These are phyloP conservation scores for Varanus komodoensis DNA, from an alignment of 2,113 vertebrate genomes.

Conservation along the genomic window DNA sequence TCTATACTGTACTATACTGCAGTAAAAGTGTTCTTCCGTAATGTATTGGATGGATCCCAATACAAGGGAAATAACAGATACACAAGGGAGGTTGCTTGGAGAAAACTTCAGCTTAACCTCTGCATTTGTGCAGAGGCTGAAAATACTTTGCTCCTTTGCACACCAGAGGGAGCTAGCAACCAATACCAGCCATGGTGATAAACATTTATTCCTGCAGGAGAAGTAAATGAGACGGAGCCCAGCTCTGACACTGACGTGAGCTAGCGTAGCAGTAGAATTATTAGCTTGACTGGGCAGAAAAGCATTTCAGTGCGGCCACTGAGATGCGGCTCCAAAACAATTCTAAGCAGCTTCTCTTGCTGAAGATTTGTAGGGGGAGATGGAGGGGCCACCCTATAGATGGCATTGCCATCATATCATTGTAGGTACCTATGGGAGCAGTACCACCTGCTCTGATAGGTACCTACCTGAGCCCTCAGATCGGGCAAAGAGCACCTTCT, in stretches of 20 bases:
- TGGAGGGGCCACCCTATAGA: background rate
- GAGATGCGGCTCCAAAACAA: background rate
- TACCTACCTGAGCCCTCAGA: too few relatives aligned
- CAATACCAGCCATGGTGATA: background rate
- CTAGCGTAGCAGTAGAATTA: too few relatives aligned
- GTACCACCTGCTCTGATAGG: too few relatives aligned
- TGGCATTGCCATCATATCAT: background rate
- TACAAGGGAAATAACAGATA: background rate
- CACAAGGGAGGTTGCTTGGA: background rate
- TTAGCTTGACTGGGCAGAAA: background rate
- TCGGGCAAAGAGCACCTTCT: too few relatives aligned
- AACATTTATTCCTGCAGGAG: background rate
- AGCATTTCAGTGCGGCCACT: background rate
- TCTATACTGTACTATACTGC: too few relatives aligned
- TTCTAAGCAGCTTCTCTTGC: background rate
- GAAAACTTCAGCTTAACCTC: background rate
- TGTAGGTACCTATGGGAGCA: too few relatives aligned
- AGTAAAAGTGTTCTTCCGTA: too few relatives aligned
- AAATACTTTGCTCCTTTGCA: slow-evolving; percentile 13
- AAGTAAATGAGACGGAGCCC: background rate
- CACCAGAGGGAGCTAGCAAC: slow-evolving; percentile 52
- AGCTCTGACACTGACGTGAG: background rate
- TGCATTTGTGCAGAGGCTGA: background rate
- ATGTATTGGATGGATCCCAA: too few relatives aligned
- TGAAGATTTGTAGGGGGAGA: background rate